Conservation (phyloP, 2,888 invertebrate genomes). For the Dynastes grantii region DNA sequence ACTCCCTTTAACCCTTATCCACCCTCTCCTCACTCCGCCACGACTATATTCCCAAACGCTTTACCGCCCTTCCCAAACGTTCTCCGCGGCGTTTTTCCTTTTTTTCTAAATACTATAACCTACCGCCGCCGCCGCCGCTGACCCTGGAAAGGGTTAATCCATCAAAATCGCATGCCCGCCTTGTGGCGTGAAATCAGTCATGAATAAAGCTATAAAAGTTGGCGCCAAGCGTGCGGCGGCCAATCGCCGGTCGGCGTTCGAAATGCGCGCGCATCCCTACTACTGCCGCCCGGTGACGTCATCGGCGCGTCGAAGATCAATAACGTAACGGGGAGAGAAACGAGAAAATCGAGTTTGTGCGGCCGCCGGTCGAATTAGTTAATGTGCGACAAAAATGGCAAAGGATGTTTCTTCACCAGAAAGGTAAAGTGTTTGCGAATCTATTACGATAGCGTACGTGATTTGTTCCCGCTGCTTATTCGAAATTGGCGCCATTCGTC, state of each 20-base stretch:
- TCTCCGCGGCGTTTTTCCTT: too few species aligned
- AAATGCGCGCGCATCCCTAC: slow-evolving; percentile 59
- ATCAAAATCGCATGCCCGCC: slow-evolving; percentile 50
- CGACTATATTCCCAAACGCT: background rate
- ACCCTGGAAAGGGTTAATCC: slow-evolving; percentile 27
- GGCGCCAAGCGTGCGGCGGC: slow-evolving; percentile 64
- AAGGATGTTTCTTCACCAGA: slow-evolving; percentile 80
- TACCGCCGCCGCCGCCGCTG: slow-evolving; percentile 2
- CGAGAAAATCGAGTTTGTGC: slow-evolving; percentile 65
- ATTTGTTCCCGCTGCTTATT: slow-evolving; percentile 47
- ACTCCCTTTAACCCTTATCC: background rate
- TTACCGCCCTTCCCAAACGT: background rate
- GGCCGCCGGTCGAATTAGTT: slow-evolving; percentile 64
- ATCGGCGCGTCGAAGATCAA: slow-evolving; percentile 62
- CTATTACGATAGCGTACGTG: slow-evolving; percentile 45
- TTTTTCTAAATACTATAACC: slow-evolving; percentile 12
- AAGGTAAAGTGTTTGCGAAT: slow-evolving; percentile 70
- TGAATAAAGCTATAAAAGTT: slow-evolving; percentile 65
- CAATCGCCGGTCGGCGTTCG: slow-evolving; percentile 59
- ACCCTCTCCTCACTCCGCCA: background rate
- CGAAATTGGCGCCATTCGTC: slow-evolving; percentile 55
- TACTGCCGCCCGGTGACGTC: slow-evolving; percentile 61
- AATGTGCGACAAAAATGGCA: slow-evolving; percentile 83
- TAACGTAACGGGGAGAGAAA: slow-evolving; percentile 61
- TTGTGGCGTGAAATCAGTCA: slow-evolving; percentile 57